Evolutionary conservation across 2,797 vertebrate genomes (phyloP).

Genomic region (Coccyzus lansbergi): DNA sequence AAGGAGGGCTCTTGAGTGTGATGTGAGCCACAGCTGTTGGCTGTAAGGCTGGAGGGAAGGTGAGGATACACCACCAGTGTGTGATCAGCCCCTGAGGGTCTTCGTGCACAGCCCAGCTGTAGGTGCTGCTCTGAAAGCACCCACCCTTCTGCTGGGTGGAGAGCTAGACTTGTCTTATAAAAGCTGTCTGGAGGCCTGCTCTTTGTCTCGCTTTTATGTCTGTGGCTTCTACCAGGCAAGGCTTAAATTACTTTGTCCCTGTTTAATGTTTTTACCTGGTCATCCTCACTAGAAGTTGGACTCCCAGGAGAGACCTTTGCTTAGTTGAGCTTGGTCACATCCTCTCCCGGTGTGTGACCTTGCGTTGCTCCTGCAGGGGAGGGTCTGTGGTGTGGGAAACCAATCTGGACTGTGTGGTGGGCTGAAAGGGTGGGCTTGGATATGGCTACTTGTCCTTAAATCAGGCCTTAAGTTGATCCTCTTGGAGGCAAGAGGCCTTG

Average conservation of each 20-base stretch:
- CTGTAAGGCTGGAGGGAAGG: not conserved
- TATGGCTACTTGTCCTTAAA: not conserved
- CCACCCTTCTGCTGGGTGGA: rapidly evolving
- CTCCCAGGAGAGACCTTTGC: not conserved
- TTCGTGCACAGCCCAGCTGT: not conserved
- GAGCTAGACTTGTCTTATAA: not conserved
- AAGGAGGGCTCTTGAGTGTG: not conserved
- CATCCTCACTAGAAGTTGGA: not conserved
- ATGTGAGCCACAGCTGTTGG: not conserved
- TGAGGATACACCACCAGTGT: not conserved
- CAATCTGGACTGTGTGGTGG: not conserved
- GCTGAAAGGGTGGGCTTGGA: not conserved
- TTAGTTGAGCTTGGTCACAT: not conserved
- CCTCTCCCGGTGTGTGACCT: rapidly evolving
- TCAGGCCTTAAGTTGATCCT: not conserved
- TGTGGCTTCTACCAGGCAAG: not conserved
- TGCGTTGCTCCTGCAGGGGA: rapidly evolving
- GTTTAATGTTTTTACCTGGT: not conserved
- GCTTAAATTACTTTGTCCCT: not conserved
- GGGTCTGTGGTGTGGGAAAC: not conserved
- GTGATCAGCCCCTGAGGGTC: not conserved
- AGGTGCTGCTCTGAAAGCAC: not conserved
- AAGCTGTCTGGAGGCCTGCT: not conserved
- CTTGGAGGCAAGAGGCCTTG: not conserved
- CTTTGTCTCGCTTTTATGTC: not conserved